Evolutionary conservation across 2,888 invertebrate genomes (phyloP), one percentile per base, ranked within the genome.

Genomic region (Nasonia oneida): DNA sequence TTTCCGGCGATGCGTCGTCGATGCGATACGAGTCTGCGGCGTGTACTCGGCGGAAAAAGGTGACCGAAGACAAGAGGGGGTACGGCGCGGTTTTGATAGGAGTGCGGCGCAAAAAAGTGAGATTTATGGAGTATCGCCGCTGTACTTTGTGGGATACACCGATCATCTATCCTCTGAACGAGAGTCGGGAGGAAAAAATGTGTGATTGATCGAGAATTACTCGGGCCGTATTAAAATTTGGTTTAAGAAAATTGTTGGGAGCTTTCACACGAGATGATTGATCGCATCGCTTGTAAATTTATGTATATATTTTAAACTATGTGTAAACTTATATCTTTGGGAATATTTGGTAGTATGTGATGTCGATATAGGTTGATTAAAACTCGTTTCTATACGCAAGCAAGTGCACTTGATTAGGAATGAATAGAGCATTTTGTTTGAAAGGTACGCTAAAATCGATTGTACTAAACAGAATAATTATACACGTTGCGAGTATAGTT

Each of bases 81-180:
- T 10, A 18, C 18, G n/a, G 10, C 73, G 67, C 15, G 23, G 42
- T 73, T 73, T 37, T 71, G 37, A 39, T 39, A 18, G 71, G 33
- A 18, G 33, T 14, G 3, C 3, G 23, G 67, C 18, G 73, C 42
- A 42, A 73, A 73, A 73, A 73, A 47, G 10, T 12, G 23, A 73
- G 73, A 73, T 73, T 73, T 39, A 73, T 73, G 73, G 12, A 71
- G 73, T n/a, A 67, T 73, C 23, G 47, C 3, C 39, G 71, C 18
- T 42, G 39, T 73, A 42, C 47, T 42, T 73, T 23, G 73, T n/a
- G 73, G 73, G 42, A 39, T 42, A 42, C 42, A 39, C 42, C 23
- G 73, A 73, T 73, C 23, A 73, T 73, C n/a, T n/a, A 42, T 42
- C 73, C 23, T 23, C 42, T 12, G 39, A 61, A 61, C n/a, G n/a